Percentiles rank a stretch among this genome's conserved stretches.
Conservation (phyloP, 2,888 invertebrate species). For the Willowsia nigromaculata region DNA sequence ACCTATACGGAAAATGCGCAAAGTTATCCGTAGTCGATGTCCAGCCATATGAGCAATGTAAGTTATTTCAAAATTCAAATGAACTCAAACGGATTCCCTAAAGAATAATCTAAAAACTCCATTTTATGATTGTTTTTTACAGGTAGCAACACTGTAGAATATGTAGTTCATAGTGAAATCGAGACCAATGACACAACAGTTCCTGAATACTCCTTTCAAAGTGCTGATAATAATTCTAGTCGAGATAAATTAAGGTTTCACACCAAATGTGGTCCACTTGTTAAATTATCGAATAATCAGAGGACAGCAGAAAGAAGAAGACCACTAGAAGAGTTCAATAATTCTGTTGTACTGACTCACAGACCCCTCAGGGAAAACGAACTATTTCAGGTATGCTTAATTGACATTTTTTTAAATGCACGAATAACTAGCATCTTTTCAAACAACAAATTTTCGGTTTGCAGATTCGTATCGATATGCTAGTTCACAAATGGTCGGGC, state of each 20-base stretch:
- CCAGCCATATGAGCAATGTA: conserved; percentile 77
- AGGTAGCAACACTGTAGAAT: conserved; percentile 78
- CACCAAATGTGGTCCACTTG: conserved; percentile 91
- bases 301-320: conserved; percentile 88
- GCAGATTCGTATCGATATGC: conserved; percentile 92
- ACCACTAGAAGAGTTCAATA: conserved; percentile 96
- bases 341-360: conserved; percentile 97
- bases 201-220: conserved; percentile 36
- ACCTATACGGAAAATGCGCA: conserved; percentile 91
- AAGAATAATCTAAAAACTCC: background rate
- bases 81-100: background rate
- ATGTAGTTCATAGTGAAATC: conserved; percentile 74
- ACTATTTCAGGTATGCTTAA: conserved; percentile 87
- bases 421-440: background rate
- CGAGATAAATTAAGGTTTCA: conserved; percentile 90
- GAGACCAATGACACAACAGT: conserved; percentile 28
- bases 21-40: conserved; percentile 85
- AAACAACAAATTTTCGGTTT: conserved; percentile 55
- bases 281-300: conserved; percentile 90
- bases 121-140: background rate
- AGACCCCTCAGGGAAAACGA: conserved; percentile 92
- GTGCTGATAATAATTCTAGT: conserved; percentile 78
- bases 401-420: background rate
- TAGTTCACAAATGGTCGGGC: conserved; percentile 95
- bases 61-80: background rate